These are phyloP conservation scores for Bombus waltoni DNA, from an alignment of 1,140 invertebrate genomes.

Conservation along the genomic window DNA sequence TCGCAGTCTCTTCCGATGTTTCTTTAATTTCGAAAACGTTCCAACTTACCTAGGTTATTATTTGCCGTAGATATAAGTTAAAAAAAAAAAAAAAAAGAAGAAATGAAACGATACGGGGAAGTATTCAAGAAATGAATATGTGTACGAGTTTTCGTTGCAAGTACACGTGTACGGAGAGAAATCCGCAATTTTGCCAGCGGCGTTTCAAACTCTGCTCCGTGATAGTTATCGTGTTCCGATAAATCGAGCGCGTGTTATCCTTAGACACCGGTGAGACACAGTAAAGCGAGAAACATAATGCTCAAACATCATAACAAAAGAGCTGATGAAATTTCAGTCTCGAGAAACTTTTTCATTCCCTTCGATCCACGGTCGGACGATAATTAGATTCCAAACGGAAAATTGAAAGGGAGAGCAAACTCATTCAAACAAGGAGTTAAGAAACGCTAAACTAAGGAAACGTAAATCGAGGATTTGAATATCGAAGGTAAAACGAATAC, in stretches of 20 bases:
- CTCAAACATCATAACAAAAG: slow-evolving; percentile 42
- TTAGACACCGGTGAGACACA: slow-evolving; percentile 59
- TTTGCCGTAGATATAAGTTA: not conserved
- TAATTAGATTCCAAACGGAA: not conserved
- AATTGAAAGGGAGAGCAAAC: not conserved
- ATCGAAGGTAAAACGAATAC: not conserved
- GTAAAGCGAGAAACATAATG: slow-evolving; percentile 60
- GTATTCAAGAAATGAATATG: slow-evolving; percentile 32
- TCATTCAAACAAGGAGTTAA: slow-evolving; percentile 5
- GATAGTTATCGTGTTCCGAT: slow-evolving; percentile 69
- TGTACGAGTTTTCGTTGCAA: slow-evolving; percentile 48
- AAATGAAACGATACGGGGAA: not conserved
- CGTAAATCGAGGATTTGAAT: not conserved
- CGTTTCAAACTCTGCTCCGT: slow-evolving; percentile 57
- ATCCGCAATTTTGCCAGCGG: slow-evolving; percentile 61
- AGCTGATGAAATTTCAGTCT: not conserved
- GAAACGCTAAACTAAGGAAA: too few species aligned
- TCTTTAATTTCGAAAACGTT: not conserved
- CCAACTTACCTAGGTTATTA: not conserved
- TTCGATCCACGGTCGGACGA: not conserved
- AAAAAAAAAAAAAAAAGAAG: not conserved
- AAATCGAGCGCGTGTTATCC: slow-evolving; percentile 67
- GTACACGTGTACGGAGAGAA: slow-evolving; percentile 54
- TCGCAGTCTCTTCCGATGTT: not conserved
- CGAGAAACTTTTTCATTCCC: not conserved